These are phyloP conservation scores for Empis livida DNA, from an alignment of 2,888 invertebrate species.

Conservation along the genomic window DNA sequence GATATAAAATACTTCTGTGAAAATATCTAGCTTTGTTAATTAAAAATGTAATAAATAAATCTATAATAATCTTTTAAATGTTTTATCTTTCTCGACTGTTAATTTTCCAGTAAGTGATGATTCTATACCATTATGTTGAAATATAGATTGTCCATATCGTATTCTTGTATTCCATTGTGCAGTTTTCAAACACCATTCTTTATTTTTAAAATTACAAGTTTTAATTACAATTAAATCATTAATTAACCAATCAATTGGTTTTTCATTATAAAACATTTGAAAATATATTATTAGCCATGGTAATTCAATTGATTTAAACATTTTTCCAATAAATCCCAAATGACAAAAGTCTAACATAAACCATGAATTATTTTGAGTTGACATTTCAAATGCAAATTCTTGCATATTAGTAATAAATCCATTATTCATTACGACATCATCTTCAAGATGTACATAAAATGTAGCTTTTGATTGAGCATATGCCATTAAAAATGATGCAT, in stretches of 20 bases:
- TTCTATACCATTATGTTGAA: slow-evolving; percentile 85
- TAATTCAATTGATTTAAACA: slow-evolving; percentile 71
- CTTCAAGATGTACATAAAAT: slow-evolving; percentile 80
- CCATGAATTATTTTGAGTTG: slow-evolving; percentile 57
- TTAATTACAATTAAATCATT: slow-evolving; percentile 73
- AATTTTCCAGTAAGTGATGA: slow-evolving; percentile 79
- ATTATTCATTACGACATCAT: slow-evolving; percentile 72
- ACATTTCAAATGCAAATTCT: slow-evolving; percentile 56
- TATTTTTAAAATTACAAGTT: slow-evolving; percentile 63
- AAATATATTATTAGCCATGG: slow-evolving; percentile 74
- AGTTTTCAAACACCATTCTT: slow-evolving; percentile 34
- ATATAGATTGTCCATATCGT: slow-evolving; percentile 75
- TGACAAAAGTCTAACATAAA: slow-evolving; percentile 79
- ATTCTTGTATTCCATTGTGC: slow-evolving; percentile 55
- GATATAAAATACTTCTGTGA: too few species aligned
- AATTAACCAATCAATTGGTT: slow-evolving; percentile 87
- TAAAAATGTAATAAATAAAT: too few species aligned
- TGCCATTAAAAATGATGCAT: slow-evolving; percentile 80
- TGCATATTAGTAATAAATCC: slow-evolving; percentile 68
- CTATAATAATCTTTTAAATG: too few species aligned
- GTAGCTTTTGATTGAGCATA: slow-evolving; percentile 69
- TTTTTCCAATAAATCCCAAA: slow-evolving; percentile 57
- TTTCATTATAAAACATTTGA: slow-evolving; percentile 79
- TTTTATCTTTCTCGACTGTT: too few species aligned
- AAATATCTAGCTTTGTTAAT: too few species aligned